Base-by-base conservation (phyloP, 2,797 vertebrate species). In the Tapera naevia region DNA sequence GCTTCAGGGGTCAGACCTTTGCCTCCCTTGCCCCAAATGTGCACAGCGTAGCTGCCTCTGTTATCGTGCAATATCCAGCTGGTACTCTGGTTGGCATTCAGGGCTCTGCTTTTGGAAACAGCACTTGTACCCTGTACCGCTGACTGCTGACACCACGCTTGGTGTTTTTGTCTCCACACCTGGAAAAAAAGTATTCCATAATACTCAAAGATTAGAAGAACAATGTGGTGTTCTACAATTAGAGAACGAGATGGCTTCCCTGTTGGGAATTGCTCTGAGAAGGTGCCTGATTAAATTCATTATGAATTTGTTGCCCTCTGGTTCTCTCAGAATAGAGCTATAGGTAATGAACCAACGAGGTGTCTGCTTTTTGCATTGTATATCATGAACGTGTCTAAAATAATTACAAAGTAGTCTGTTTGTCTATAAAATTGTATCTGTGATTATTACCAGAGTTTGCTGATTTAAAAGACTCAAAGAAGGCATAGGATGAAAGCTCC, bases 141-240 rank as follows among this genome's bases (percentile, higher is more conserved):
- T 76, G 86, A 58, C 84, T 92, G 57, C 79, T 95, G 91, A 88
- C 91, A 87, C 58, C 69, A 69, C 1, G 3, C 46, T 65, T 72
- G 73, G 72, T 78, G 71, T 90, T 94, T 91, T 64, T 84, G 16
- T 72, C 60, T 78, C 64, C 2, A 6, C 66, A 79, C 32, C 80
- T 67, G 53, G 30, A 54, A 30, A 84, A 75, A 56, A 61, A 90
- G 46, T 61, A 35, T 57, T 37, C 79, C 45, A 17, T 86, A 58
- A 43, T 80, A 88, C 81, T 70, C 21, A 91, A 80, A 94, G 72
- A 67, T 76, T 86, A 71, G 57, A 70, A 91, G 91, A 80, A 67
- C 22, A 16, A 87, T 65, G 71, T 30, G 4, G 9, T 66, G 33
- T 50, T 95, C 86, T 94, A 43, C 75, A 64, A 14, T 84, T 78